Evolutionary conservation across 2,888 invertebrate species (phyloP), one percentile per base, ranked within the genome.

Genomic region (Diachrysia chrysitis): DNA sequence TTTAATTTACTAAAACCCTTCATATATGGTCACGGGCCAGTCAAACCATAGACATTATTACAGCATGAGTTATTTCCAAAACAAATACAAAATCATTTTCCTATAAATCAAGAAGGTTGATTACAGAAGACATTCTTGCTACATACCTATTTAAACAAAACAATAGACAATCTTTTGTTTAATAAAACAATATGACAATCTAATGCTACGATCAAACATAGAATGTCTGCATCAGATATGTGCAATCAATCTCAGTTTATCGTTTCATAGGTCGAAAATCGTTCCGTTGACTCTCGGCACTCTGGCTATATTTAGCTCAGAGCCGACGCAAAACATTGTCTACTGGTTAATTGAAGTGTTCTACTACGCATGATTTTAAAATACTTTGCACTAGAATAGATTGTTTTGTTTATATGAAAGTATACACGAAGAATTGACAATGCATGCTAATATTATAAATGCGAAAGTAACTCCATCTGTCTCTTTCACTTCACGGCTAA

Each of bases 281-380:
- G 73, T 69, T 74, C 48, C 69, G 53, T 74, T 73, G 63, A 68
- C 74, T 73, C 42, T 9, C 21, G 29, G 69, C 78, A 68, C 74
- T 78, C 32, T 7, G 19, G 29, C 75, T 75, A 75, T 78, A 32
- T 78, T 78, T 75, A 74, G 74, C 57, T 3, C 58, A 46, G 69
- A 61, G 25, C 5, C n/a, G n/a, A n/a, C 63, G 60, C 58, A 56
- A 46, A 61, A 73, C 55, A 58, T 55, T 21, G 48, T 35, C 51
- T 23, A 55, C 17, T 23, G 32, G 23, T 55, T 53, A 53, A 19
- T 37, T 46, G n/a, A 7, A 37, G n/a, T 4, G 19, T 19, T 37
- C n/a, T 53, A 37, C 46, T 76, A 66, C 66, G 73, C 61, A 51
- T 29, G 9, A 76, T 58, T 55, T n/a, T 65, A 21, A 12, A 56